phyloP scores from a whole-genome alignment of 2,113 vertebrate species.

The Promerops cafer region DNA sequence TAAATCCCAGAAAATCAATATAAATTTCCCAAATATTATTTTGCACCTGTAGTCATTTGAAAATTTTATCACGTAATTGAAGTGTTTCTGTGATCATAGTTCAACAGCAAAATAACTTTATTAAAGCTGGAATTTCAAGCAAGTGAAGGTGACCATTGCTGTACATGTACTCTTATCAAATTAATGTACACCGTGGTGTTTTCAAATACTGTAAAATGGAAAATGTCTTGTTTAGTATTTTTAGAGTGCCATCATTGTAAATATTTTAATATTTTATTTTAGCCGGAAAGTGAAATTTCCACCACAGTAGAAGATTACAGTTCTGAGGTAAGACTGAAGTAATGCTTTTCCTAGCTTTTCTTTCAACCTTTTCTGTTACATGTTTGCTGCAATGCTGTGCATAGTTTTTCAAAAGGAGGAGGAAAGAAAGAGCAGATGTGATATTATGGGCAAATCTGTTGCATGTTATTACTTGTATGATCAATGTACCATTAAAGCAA shows the following conservation, averaged over 20 bases:
- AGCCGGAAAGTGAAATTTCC: slow-evolving; percentile 92
- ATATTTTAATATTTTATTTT: slow-evolving; percentile 65
- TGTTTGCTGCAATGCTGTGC: neutral
- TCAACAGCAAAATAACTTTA: neutral
- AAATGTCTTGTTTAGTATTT: neutral
- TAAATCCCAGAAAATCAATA: neutral
- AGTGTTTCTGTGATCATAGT: neutral
- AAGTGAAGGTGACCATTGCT: neutral
- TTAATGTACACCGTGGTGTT: neutral
- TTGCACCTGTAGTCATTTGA: neutral
- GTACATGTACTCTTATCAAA: neutral
- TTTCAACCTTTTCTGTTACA: neutral
- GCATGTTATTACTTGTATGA: neutral
- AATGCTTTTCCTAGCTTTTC: neutral
- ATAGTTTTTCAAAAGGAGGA: neutral
- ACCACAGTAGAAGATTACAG: slow-evolving; percentile 92
- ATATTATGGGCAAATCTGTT: neutral
- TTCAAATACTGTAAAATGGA: neutral
- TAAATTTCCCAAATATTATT: neutral
- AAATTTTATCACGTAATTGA: neutral
- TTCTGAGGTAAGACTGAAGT: slow-evolving; percentile 85
- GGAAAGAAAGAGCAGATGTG: neutral
- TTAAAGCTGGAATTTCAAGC: neutral
- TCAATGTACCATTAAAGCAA: neutral
- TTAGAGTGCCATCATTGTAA: slow-evolving; percentile 4